Percentiles rank a stretch among this genome's conserved stretches.
Conservation (phyloP, 2,113 vertebrate species). For the Protobothrops mucrosquamatus region DNA sequence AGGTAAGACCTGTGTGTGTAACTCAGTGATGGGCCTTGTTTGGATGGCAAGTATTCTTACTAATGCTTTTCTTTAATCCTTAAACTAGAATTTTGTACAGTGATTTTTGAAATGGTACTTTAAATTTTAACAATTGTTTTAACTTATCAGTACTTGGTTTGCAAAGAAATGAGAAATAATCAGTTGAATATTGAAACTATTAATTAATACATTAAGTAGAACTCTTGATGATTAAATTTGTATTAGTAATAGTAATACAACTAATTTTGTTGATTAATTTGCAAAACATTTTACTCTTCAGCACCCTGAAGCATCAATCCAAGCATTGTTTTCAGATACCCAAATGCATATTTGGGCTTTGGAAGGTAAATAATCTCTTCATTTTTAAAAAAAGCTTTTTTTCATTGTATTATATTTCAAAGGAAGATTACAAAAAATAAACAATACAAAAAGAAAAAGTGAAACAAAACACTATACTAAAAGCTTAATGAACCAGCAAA, state of each 20-base stretch:
- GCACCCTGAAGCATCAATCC: constrained; percentile 95
- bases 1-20: constrained; percentile 78
- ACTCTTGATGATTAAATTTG: neutral
- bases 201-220: neutral
- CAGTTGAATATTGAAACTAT: neutral
- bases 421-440: neutral
- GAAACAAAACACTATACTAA: neutral
- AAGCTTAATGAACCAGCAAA: neutral
- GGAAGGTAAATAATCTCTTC: constrained; percentile 79
- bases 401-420: neutral
- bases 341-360: constrained; percentile 98
- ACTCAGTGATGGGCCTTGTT: neutral
- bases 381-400: neutral
- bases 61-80: neutral
- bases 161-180: neutral
- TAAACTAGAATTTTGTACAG: too few species aligned
- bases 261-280: constrained; percentile 3
- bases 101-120: too few species aligned
- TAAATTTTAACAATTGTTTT: neutral
- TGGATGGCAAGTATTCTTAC: neutral
- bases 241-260: neutral
- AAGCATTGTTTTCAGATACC: constrained; percentile 90
- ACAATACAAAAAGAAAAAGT: neutral
- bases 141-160: neutral
- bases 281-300: constrained; percentile 49